Evolutionary conservation across 2,888 invertebrate species (phyloP).

Genomic region (Azorinus chamasolen): DNA sequence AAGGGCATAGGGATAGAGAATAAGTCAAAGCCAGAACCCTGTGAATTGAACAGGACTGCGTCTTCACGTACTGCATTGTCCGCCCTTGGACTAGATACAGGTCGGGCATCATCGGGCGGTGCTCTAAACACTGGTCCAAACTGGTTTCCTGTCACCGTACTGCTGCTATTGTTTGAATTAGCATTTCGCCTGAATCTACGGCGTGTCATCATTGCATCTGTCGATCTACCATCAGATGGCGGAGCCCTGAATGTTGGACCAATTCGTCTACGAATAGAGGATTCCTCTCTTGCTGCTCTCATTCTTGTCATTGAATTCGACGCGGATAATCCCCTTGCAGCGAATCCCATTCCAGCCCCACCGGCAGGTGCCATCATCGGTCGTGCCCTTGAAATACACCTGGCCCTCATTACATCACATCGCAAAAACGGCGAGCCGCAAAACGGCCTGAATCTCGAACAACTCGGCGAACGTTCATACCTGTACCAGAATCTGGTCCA

Average conservation of each 20-base stretch:
- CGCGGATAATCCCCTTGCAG: constrained; percentile 14
- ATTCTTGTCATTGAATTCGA: not conserved
- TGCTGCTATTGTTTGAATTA: not conserved
- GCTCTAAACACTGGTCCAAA: constrained; percentile 29
- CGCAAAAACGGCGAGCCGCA: constrained; percentile 52
- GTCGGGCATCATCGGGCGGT: constrained; percentile 35
- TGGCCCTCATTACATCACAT: constrained; percentile 42
- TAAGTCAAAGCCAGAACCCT: not conserved
- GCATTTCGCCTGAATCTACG: constrained; percentile 4
- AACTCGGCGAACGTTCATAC: constrained; percentile 61
- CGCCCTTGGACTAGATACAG: constrained; percentile 5
- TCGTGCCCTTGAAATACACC: constrained; percentile 46
- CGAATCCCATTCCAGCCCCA: constrained; percentile 5
- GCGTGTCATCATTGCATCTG: constrained; percentile 4
- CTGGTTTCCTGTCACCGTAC: not conserved
- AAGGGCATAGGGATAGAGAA: constrained; percentile 16
- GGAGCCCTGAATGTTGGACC: constrained; percentile 40
- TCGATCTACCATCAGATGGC: constrained; percentile 34
- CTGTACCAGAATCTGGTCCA: constrained; percentile 59
- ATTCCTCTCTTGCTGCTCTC: constrained; percentile 18
- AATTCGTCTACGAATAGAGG: constrained; percentile 17
- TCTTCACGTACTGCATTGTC: not conserved
- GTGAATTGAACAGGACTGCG: not conserved
- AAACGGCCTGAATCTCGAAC: constrained; percentile 50
- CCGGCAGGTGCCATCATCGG: constrained; percentile 1